Evolutionary conservation across 2,113 vertebrate genomes (phyloP), one percentile per base, ranked within the genome.

Genomic region (Pterocles orientalis): DNA sequence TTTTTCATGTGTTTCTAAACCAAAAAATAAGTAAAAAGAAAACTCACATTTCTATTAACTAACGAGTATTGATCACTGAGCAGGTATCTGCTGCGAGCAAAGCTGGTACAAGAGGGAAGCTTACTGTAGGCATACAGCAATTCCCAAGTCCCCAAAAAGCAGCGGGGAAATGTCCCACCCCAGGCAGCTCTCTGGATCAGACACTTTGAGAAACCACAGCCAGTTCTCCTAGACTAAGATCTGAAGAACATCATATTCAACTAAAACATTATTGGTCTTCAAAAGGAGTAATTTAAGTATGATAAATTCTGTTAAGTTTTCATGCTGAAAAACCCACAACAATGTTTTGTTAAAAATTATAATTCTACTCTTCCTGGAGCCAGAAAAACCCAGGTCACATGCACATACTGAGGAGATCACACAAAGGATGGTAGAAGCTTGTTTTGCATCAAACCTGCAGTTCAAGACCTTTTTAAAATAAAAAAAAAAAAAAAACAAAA

Each of bases 261-360:
- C 23, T n/a, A 7, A 64, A 79, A 39, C 1, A 0, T 21, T 16
- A 39, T 0, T 39, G 16, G 21, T 48, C 60, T 81, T 33, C 33
- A 34, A 69, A 72, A 56, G 26, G 15, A 80, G 26, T 2, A 4
- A 12, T 4, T 14, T 3, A 24, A 77, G 7, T 1, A 25, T 12
- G 9, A 48, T 2, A 28, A 86, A 56, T 7, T 41, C 53, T 39
- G 24, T 2, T 31, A 5, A 58, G 13, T 36, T 18, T 31, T 20
- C 25, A 18, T 0, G 12, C 11, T 61, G 14, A 50, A 43, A 81
- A 19, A 5, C 6, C 18, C 21, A 5, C 4, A 78, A 2, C 10
- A 31, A 16, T 5, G n/a, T 5, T 76, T 2, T 39, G 17, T 18
- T 6, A 48, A 20, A 2, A 2, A 13, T 10, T 7, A 1, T 1